phyloP scores from a whole-genome alignment of 1,140 invertebrate genomes.

The Chrysomallon squamiferum region DNA sequence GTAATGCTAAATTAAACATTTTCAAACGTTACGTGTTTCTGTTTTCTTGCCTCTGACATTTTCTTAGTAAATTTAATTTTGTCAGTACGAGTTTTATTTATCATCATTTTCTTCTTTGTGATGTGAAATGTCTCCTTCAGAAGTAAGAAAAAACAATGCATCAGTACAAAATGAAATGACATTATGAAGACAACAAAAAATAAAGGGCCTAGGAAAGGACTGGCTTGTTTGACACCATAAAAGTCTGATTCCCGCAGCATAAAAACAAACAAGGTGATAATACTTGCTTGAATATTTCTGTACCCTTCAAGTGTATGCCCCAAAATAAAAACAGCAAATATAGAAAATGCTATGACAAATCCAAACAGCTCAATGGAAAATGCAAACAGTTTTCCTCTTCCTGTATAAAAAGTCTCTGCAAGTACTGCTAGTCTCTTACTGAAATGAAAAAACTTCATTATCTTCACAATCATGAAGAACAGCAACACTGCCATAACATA shows the following conservation, averaged over 20 bases:
- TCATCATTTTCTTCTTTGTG: conserved; percentile 8
- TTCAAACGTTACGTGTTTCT: no score
- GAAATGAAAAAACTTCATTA: conserved; percentile 32
- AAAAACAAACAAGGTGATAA: conserved; percentile 33
- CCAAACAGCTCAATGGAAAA: conserved; percentile 21
- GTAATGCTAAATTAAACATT: no score
- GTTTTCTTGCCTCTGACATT: no score
- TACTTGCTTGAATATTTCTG: conserved; percentile 4
- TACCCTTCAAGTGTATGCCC: conserved; percentile 22
- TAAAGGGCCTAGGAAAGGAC: conserved; percentile 28
- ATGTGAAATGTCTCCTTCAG: conserved; percentile 13
- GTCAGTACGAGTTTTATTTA: not conserved
- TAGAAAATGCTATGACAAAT: conserved; percentile 20
- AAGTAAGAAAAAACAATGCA: conserved; percentile 31
- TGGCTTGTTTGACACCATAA: conserved; percentile 12
- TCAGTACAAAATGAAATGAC: conserved; percentile 20
- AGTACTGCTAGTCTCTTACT: conserved; percentile 31
- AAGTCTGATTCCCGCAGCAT: conserved; percentile 29
- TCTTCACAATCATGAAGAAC: conserved; percentile 33
- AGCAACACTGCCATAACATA: conserved; percentile 33
- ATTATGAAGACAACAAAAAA: conserved; percentile 34
- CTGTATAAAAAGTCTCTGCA: conserved; percentile 13
- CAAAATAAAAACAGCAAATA: conserved; percentile 26
- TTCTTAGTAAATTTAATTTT: not conserved
- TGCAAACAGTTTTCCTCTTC: conserved; percentile 13